These are phyloP conservation scores for Enchytraeus crypticus DNA, from an alignment of 2,888 invertebrate genomes.

Conservation along the genomic window DNA sequence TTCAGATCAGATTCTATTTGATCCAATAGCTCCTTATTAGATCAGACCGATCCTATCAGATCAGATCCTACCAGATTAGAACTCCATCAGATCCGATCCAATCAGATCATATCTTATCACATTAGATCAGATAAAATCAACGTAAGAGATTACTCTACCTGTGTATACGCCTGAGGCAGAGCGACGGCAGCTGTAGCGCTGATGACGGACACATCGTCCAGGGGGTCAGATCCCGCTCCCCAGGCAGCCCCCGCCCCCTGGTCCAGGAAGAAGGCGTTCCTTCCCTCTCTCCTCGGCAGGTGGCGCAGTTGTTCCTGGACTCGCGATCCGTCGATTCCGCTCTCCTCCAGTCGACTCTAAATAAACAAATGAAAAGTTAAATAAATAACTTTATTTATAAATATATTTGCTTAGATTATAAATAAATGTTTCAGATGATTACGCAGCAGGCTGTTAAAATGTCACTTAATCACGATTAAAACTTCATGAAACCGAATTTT, in stretches of 20 bases:
- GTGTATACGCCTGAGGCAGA: constrained; percentile 33
- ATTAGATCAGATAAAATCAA: neutral
- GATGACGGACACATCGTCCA: constrained; percentile 42
- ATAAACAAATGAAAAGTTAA: too few relatives aligned
- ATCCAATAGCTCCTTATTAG: too few relatives aligned
- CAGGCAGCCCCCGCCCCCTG: constrained; percentile 29
- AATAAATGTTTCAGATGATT: too few relatives aligned
- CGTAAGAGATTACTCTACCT: neutral
- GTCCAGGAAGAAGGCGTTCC: constrained; percentile 44
- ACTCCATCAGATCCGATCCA: too few relatives aligned
- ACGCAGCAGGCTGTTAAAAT: too few relatives aligned
- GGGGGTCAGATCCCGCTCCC: constrained; percentile 26
- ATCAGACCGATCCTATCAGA: too few relatives aligned
- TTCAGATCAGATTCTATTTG: too few relatives aligned
- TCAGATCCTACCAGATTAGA: too few relatives aligned
- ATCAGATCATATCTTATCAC: neutral
- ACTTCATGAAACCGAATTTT: too few relatives aligned
- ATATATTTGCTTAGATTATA: too few relatives aligned
- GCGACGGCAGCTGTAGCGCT: constrained; percentile 42
- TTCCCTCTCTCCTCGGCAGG: constrained; percentile 32
- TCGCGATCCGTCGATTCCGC: constrained; percentile 35
- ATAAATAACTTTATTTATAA: too few relatives aligned
- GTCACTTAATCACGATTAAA: too few relatives aligned
- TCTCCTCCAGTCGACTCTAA: constrained; percentile 33
- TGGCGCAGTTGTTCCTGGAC: constrained; percentile 36